Base-by-base conservation (phyloP, 2,888 invertebrate genomes). In the Stenichneumon culpator region DNA sequence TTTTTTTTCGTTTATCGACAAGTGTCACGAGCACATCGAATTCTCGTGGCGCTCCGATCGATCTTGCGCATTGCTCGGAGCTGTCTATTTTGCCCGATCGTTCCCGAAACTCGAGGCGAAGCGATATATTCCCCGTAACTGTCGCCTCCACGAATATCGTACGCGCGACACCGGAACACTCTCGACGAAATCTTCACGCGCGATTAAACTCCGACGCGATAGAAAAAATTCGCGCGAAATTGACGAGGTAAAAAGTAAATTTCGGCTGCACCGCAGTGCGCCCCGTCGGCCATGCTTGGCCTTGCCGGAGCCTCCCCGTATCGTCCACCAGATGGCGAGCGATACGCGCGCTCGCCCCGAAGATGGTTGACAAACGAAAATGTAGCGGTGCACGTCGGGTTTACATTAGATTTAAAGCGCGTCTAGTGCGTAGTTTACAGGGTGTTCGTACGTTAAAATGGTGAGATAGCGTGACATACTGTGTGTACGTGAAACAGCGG, bases 361-460 rank as follows among this genome's bases (percentile, higher is more conserved):
- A 92, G 90, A 93, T 93, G 93, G 93, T 93, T 90, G 93, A 93
- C 92, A 92, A 92, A 92, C 92, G 91, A 92, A 93, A 92, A 93
- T 93, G 93, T 93, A 93, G 93, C 93, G 92, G 92, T 92, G 92
- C 91, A 91, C 90, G 90, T 93, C 92, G 92, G 90, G 91, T 93
- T 93, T 92, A 93, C 92, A 92, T 92, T 90, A 92, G 92, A 91
- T 90, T 91, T 90, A 93, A 93, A 93, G 90, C 91, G 90, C 91
- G 91, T 90, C 89, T 90, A 89, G 91, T 90, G 91, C 89, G 90
- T 91, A 89, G 89, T 90, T 89, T 89, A 89, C 90, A 90, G 89
- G 89, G 90, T 89, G 89, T 85, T 88, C 86, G 90, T 89, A 88
- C 89, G 88, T 89, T 88, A 91, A 92, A 90, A 93, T 93, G 92